Evolutionary conservation across 2,113 vertebrate species (phyloP).

Genomic region (Rhineura floridana): DNA sequence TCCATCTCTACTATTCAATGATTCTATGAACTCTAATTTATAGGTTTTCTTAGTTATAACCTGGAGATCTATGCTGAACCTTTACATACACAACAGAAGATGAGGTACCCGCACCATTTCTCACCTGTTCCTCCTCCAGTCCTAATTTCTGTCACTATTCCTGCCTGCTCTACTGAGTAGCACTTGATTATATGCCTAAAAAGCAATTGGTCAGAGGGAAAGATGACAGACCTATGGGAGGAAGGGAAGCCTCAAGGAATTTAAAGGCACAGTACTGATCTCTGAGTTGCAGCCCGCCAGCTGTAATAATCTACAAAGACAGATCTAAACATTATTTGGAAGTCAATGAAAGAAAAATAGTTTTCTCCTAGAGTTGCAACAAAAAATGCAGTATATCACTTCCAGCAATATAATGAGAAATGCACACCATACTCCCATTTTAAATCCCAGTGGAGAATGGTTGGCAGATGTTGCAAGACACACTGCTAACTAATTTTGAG

Average conservation of each 20-base stretch:
- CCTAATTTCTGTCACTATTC: background rate
- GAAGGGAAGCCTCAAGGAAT: background rate
- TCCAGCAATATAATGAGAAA: background rate
- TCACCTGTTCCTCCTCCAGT: background rate
- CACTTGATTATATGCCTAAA: background rate
- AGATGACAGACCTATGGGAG: background rate
- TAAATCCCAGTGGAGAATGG: background rate
- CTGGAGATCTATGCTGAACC: background rate
- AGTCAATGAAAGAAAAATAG: background rate
- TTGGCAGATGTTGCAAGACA: background rate
- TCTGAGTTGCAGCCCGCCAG: background rate
- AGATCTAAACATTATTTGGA: background rate
- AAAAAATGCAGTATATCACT: background rate
- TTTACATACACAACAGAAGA: background rate
- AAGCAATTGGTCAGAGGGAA: background rate
- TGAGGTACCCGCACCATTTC: background rate
- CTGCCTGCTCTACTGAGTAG: background rate
- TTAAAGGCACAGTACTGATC: background rate
- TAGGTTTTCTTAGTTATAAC: background rate
- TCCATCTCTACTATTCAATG: too few relatives aligned
- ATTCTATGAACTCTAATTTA: background rate
- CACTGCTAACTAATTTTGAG: background rate
- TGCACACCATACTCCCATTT: background rate
- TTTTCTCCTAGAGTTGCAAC: background rate
- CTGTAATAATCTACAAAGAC: background rate